Evolutionary conservation across 2,113 vertebrate genomes (phyloP).

Genomic region (Hypanus sabinus): DNA sequence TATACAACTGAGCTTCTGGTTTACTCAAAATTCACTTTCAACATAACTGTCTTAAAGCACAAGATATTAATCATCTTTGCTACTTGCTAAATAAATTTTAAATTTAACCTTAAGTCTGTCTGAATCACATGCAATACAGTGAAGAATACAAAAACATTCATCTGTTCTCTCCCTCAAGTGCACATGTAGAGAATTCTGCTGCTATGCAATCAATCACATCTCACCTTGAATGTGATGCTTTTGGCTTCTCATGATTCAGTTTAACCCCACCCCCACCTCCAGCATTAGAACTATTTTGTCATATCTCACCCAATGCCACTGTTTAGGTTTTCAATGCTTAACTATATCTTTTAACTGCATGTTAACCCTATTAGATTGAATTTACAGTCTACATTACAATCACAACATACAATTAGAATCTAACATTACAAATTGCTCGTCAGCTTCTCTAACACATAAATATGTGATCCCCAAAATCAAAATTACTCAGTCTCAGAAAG

Average conservation of each 20-base stretch:
- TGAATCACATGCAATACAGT: background rate
- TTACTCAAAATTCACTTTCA: background rate
- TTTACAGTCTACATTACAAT: background rate
- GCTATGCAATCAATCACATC: background rate
- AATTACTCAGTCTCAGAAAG: no score
- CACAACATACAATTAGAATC: background rate
- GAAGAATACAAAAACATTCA: background rate
- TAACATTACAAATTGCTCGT: background rate
- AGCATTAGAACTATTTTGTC: background rate
- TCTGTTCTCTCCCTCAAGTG: background rate
- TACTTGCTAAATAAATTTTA: background rate
- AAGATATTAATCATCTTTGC: background rate
- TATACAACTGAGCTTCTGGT: no score
- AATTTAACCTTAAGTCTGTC: background rate
- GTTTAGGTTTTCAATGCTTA: background rate
- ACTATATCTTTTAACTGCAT: background rate
- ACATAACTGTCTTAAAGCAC: background rate
- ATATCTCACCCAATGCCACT: background rate
- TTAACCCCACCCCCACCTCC: background rate
- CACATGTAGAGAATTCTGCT: background rate
- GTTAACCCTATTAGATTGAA: background rate
- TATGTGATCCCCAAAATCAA: no score
- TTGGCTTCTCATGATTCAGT: background rate
- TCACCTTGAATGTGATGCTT: background rate
- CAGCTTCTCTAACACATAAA: background rate